These are phyloP conservation scores for Smithornis capensis DNA, from an alignment of 2,113 vertebrate species.

Conservation along the genomic window DNA sequence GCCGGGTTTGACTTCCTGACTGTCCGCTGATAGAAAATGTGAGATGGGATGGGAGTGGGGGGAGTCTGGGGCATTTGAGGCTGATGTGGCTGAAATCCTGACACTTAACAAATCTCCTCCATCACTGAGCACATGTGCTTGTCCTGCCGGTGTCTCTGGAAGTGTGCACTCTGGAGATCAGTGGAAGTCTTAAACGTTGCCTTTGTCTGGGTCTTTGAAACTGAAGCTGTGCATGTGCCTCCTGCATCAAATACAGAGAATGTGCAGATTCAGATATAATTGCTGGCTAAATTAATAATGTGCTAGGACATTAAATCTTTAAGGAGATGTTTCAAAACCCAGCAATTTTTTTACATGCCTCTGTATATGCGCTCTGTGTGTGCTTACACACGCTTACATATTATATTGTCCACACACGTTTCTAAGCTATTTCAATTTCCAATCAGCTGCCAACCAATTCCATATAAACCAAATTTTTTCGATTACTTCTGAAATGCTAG, in stretches of 20 bases:
- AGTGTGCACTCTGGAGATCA: rapidly evolving
- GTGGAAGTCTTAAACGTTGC: background rate
- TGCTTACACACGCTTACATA: background rate
- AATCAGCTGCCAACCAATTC: background rate
- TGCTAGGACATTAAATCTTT: background rate
- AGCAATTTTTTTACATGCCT: rapidly evolving
- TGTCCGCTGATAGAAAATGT: rapidly evolving
- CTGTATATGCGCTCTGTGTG: rapidly evolving
- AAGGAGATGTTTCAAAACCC: background rate
- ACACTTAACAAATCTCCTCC: background rate
- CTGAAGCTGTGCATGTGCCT: rapidly evolving
- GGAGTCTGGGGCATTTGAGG: rapidly evolving
- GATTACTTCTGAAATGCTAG: background rate
- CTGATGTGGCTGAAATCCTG: background rate
- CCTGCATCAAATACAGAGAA: background rate
- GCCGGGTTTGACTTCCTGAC: background rate
- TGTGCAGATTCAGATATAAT: background rate
- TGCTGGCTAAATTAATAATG: background rate
- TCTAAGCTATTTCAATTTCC: background rate
- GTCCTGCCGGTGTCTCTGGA: background rate
- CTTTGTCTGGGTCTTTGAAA: background rate
- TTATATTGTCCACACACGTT: rapidly evolving
- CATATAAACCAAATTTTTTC: background rate
- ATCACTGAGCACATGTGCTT: background rate
- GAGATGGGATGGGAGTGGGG: background rate